Base-by-base conservation (phyloP, 30 jellyfish, hydroid and myxozoan species). In the Chrysaora quinquecirrha region DNA sequence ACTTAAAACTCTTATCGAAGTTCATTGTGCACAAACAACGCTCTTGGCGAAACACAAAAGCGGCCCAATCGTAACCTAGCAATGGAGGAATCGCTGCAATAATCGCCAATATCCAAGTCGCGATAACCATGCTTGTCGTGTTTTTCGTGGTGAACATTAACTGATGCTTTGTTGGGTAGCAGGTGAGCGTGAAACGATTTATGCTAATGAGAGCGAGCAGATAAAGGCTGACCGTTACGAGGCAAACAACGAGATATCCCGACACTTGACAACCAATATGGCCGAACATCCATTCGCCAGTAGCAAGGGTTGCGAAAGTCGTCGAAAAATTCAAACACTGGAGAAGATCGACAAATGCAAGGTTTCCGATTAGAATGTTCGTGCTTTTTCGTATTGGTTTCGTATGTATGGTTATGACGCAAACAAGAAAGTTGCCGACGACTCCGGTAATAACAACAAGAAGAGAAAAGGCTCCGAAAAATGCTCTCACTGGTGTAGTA, bases 251-350 rank as follows among this genome's bases (percentile, higher is more conserved):
- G 12, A 71, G 52, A 38, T 27, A 82, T 21, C 62, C 93, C 22
- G 84, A 64, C 9, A 82, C 47, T 43, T 69, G 86, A 31, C 93
- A 82, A 18, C 86, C 80, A 31, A 31, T 28, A 10, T 50, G 68
- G 62, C 93, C 85, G 43, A 64, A 38, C 35, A 25, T 9, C 93
- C 93, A 82, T 50, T 35, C 34, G 66, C 93, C 93, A 29, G 79
- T 1, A 9, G 34, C 38, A 25, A 82, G 79, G 6, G 93, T 82
- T 29, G 34, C 29, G 30, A 72, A 43, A 4, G 54, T 29, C 52
- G 86, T 27, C 29, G 32, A 0, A 21, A 54, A 28, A 60, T 82
- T 82, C 33, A 82, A 46, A 34, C 85, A 64, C 52, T 82, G 93
- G 18, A 82, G 20, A 7, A 82, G 50, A 73, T 82, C 93, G 0